These are phyloP conservation scores for Thecocarcelia acutangulata DNA, from an alignment of 2,888 invertebrate genomes.

Conservation along the genomic window DNA sequence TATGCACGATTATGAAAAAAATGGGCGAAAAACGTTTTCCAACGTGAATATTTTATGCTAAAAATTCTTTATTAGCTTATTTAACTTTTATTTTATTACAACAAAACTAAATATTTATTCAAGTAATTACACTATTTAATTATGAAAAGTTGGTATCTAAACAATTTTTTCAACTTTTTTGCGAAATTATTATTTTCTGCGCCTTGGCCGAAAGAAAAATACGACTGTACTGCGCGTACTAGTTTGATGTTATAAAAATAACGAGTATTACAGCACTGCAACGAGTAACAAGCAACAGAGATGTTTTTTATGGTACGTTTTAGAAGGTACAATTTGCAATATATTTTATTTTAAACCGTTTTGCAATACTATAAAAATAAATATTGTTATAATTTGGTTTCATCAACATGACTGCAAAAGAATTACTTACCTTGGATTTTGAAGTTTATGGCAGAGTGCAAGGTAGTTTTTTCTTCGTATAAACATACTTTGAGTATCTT, in stretches of 20 bases:
- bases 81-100: background rate
- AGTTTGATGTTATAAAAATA: constrained; percentile 34
- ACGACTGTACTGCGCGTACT: constrained; percentile 67
- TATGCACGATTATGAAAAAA: constrained; percentile 67
- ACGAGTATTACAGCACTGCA: constrained; percentile 20
- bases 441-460: constrained; percentile 78
- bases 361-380: constrained; percentile 10
- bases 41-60: constrained; percentile 64
- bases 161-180: constrained; percentile 36
- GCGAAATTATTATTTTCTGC: constrained; percentile 59
- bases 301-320: constrained; percentile 23
- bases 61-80: constrained; percentile 35
- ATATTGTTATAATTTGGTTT: constrained; percentile 2
- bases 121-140: constrained; percentile 13
- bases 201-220: constrained; percentile 62
- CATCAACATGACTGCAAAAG: constrained; percentile 36
- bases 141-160: constrained; percentile 30
- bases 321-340: constrained; percentile 21
- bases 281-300: constrained; percentile 27
- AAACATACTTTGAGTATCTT: background rate
- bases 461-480: constrained; percentile 70
- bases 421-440: constrained; percentile 73
- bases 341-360: constrained; percentile 38
- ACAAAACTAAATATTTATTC: background rate
- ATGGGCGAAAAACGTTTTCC: constrained; percentile 71